phyloP scores from a whole-genome alignment of 2,797 vertebrate genomes.

The Clarias laeviceps region DNA sequence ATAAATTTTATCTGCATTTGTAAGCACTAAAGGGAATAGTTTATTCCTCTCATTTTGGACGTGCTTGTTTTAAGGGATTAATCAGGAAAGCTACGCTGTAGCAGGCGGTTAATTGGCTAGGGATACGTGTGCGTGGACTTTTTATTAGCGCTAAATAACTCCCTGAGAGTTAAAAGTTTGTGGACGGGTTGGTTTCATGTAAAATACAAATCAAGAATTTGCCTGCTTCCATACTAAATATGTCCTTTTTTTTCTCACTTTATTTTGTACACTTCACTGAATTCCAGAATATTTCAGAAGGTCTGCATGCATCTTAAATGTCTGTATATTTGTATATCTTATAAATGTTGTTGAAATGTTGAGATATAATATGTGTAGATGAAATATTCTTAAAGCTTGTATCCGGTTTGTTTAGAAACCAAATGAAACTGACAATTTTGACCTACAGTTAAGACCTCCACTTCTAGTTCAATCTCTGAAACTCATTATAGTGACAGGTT shows the following conservation, averaged over 20 bases:
- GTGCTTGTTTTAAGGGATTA: slow-evolving; percentile 30
- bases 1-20: slow-evolving; percentile 25
- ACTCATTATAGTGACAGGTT: neutral
- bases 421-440: neutral
- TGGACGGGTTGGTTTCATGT: neutral
- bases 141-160: slow-evolving; percentile 47
- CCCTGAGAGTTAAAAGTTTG: slow-evolving; percentile 36
- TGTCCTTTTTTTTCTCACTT: neutral
- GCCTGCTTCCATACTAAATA: slow-evolving; percentile 34
- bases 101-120: slow-evolving; percentile 26
- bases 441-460: neutral
- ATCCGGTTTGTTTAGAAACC: neutral
- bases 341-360: neutral
- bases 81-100: slow-evolving; percentile 13
- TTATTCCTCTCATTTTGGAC: slow-evolving; percentile 28
- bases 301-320: neutral
- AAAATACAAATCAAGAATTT: slow-evolving; percentile 24
- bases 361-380: neutral
- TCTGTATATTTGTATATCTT: neutral
- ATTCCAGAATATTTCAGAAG: neutral
- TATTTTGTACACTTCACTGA: neutral
- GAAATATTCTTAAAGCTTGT: neutral
- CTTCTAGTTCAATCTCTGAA: neutral
- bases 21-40: slow-evolving; percentile 8
- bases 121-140: slow-evolving; percentile 36